Evolutionary conservation across 2,888 invertebrate species (phyloP), one percentile per base, ranked within the genome.

Genomic region (Drosophila phalerata): DNA sequence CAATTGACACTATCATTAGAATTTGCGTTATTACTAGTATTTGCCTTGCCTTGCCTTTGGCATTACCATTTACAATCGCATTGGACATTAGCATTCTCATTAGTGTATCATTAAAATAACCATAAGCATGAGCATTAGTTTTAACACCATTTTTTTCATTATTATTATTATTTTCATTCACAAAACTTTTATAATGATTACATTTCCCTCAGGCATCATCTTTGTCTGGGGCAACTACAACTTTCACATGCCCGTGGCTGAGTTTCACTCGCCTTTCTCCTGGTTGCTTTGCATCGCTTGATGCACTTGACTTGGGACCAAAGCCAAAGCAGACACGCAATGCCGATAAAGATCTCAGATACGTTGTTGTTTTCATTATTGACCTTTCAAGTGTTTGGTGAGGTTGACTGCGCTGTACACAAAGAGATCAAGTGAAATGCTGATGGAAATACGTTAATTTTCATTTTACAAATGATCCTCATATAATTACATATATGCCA

Each of bases 401-500:
- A 43, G 67, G 66, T 69, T 69, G 58, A 69, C 37, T 65, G 68
- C 52, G 40, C 48, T 25, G 40, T 17, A 13, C 10, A 28, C 38
- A 45, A 51, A 49, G 37, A 52, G 48, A 17, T n/a, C 28, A 55
- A 42, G 64, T 42, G 57, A 63, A 53, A 53, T 19, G 49, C 57
- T 40, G 32, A 56, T 45, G 42, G 40, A 55, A 72, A 62, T 52
- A 45, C 40, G 68, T 62, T 40, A 15, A 67, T 60, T 62, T 71
- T 55, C 43, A 47, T 38, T 64, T 64, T 47, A 56, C 51, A 68
- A 47, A 63, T 72, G 56, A 13, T 61, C 34, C 15, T 57, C 52
- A 17, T 60, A 40, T 56, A 64, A 64, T 67, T 67, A 67, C 37
- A 1, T 30, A 67, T 43, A 1, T 30, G 28, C 28, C 6, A 28